Percentiles rank a stretch among this genome's conserved stretches.
These are phyloP conservation scores for Ahaetulla prasina DNA, from an alignment of 2,113 vertebrate species.

Conservation along the genomic window DNA sequence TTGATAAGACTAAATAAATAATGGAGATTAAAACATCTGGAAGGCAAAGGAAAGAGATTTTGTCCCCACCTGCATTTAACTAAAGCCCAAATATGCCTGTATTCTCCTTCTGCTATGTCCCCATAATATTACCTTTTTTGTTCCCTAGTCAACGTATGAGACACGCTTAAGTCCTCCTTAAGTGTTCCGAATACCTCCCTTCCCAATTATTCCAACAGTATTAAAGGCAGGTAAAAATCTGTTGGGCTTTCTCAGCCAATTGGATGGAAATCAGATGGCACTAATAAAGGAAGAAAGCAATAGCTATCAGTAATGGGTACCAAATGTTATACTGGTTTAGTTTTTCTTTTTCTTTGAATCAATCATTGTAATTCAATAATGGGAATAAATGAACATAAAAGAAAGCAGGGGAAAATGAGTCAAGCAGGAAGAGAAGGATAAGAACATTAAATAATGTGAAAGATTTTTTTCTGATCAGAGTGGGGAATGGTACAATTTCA, in stretches of 20 bases:
- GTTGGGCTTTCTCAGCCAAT: background rate
- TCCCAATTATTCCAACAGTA: background rate
- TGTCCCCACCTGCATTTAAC: background rate
- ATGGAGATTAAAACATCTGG: background rate
- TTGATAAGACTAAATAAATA: background rate
- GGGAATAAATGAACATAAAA: no score
- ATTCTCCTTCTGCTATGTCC: background rate
- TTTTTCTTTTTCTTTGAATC: background rate
- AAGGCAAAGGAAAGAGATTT: background rate
- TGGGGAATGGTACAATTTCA: no score
- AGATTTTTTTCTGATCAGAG: no score
- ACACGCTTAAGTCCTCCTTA: background rate
- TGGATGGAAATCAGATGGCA: background rate
- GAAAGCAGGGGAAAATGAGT: no score
- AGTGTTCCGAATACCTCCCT: background rate
- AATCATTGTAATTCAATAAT: no score
- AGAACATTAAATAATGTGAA: no score
- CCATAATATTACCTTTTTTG: background rate
- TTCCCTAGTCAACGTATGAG: background rate
- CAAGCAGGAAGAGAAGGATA: no score
- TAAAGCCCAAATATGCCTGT: background rate
- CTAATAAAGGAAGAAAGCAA: background rate
- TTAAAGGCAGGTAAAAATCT: background rate
- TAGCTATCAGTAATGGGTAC: background rate
- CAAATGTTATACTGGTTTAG: background rate